Conservation (phyloP, 1,140 invertebrate species). For the Tribolium castaneum region DNA sequence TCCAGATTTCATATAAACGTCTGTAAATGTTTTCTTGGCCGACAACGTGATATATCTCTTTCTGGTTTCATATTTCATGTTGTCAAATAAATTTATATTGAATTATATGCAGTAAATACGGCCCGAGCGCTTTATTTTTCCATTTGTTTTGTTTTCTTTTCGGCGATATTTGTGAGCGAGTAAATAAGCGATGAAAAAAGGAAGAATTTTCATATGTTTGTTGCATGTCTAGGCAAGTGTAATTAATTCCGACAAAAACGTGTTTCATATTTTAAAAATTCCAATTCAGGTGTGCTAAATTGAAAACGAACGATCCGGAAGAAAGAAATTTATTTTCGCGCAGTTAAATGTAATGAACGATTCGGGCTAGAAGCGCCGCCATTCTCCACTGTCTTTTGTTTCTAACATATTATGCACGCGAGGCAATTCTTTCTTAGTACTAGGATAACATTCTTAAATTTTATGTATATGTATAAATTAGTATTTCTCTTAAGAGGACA, state of each 20-base stretch:
- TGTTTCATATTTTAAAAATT: conserved; percentile 7
- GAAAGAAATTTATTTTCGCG: background rate
- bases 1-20: conserved; percentile 22
- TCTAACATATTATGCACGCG: too few relatives aligned
- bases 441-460: too few relatives aligned
- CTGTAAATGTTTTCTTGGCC: conserved; percentile 15
- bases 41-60: conserved; percentile 18
- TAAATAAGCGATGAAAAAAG: background rate
- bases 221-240: background rate
- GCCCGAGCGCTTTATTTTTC: conserved; percentile 14
- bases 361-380: background rate
- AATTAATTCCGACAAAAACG: background rate
- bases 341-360: background rate
- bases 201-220: background rate
- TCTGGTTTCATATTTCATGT: conserved; percentile 30
- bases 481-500: too few relatives aligned
- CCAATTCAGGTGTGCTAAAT: background rate
- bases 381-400: background rate
- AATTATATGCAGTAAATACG: conserved; percentile 41
- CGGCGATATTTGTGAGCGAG: background rate
- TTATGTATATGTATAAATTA: too few relatives aligned
- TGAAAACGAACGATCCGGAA: conserved; percentile 16
- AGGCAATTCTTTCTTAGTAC: too few relatives aligned
- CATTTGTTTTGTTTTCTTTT: conserved; percentile 3
- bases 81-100: conserved; percentile 42